Percentiles rank a stretch among this genome's conserved stretches.
Conservation (phyloP, 2,113 vertebrate genomes). For the Platysteira castanea region DNA sequence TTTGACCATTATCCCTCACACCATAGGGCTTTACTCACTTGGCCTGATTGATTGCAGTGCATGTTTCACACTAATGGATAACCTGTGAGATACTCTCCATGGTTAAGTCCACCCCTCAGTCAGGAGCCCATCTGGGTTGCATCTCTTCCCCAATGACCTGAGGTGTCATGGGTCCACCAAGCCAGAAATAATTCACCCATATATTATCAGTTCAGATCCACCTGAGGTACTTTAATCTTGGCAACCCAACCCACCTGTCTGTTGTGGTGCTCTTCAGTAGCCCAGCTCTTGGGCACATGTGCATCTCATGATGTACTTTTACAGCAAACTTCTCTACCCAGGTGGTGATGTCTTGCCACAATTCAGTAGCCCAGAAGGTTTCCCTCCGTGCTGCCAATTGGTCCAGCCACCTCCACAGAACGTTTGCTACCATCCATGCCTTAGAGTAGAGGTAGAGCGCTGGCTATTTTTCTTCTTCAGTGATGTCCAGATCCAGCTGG, state of each 20-base stretch:
- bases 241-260: background rate
- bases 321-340: fast-evolving
- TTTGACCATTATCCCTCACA: background rate
- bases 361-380: background rate
- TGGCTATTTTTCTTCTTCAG: background rate
- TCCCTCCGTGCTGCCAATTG: background rate
- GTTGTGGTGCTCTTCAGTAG: background rate
- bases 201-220: background rate
- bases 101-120: background rate
- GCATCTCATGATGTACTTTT: background rate
- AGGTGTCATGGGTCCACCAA: background rate
- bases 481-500: background rate
- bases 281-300: background rate
- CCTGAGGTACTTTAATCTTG: background rate
- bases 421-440: background rate
- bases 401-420: background rate
- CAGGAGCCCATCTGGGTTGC: background rate
- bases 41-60: background rate
- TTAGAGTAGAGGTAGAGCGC: too few species aligned
- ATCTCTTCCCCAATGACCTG: background rate
- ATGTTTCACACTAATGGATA: background rate
- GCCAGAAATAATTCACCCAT: background rate
- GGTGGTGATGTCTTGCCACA: fast-evolving
- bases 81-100: too few species aligned
- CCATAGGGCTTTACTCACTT: background rate